Conservation (phyloP, 2,888 invertebrate species). For the Tiliacea citrago region DNA sequence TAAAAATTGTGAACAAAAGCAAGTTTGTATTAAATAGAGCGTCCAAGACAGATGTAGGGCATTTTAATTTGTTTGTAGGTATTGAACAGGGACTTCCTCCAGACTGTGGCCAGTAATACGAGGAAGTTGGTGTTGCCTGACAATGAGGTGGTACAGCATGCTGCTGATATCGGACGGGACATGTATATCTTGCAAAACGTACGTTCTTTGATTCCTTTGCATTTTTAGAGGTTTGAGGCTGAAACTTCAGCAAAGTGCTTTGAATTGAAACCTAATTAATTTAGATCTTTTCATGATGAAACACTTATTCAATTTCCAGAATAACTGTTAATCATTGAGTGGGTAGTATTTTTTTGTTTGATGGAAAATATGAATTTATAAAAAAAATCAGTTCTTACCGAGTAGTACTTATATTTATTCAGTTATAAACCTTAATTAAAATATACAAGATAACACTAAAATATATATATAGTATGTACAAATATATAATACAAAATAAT, state of each 20-base stretch:
- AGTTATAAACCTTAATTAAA: no score
- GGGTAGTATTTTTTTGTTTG: neutral
- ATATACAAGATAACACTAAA: no score
- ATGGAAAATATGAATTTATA: neutral
- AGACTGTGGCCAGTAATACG: constrained; percentile 84
- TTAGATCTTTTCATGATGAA: neutral
- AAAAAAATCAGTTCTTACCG: neutral
- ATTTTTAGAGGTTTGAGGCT: neutral
- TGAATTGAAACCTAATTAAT: neutral
- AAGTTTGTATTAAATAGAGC: constrained; percentile 39
- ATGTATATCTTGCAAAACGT: constrained; percentile 88
- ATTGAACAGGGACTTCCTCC: constrained; percentile 83
- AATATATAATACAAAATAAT: no score
- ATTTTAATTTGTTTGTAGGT: constrained; percentile 70
- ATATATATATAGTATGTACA: no score
- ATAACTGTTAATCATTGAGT: neutral
- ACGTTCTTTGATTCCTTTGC: neutral
- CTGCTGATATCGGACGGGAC: constrained; percentile 86
- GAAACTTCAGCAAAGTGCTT: neutral
- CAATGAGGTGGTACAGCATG: constrained; percentile 87
- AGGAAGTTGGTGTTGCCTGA: constrained; percentile 85
- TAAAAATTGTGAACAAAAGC: constrained; percentile 56
- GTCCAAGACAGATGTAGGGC: constrained; percentile 44
- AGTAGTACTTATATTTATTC: no score
- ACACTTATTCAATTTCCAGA: neutral